Conservation (phyloP, 2,113 vertebrate genomes). For the Rhodinocichla rosea region DNA sequence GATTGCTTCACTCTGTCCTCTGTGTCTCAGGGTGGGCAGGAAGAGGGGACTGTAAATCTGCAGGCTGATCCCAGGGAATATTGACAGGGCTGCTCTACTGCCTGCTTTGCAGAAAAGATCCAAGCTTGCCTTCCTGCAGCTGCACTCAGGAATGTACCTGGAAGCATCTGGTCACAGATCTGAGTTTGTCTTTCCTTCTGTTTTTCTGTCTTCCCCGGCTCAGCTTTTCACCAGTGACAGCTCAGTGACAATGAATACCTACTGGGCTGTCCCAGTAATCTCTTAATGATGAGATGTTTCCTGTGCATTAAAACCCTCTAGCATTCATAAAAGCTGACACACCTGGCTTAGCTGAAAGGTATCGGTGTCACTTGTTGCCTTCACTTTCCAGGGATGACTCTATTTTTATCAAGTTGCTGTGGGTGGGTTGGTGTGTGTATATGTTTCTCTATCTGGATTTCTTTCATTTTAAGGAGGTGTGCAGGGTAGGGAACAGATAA, state of each 20-base stretch:
- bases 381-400: slow-evolving; percentile 56
- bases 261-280: slow-evolving; percentile 58
- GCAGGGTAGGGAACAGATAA: not conserved
- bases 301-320: slow-evolving; percentile 52
- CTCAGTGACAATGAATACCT: slow-evolving; percentile 71
- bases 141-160: slow-evolving; percentile 64
- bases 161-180: slow-evolving; percentile 34
- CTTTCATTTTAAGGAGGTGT: not conserved
- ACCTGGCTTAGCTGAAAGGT: slow-evolving; percentile 45
- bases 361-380: not conserved
- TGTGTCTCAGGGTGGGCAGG: not conserved
- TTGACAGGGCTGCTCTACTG: not conserved
- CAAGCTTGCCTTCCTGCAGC: slow-evolving; percentile 45
- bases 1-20: not conserved
- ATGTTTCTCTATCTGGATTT: not conserved
- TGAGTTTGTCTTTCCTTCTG: slow-evolving; percentile 40
- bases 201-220: not conserved
- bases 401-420: slow-evolving; percentile 14
- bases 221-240: slow-evolving; percentile 70
- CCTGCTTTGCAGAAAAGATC: not conserved
- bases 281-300: slow-evolving; percentile 63
- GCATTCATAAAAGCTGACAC: slow-evolving; percentile 59
- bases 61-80: not conserved
- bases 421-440: not conserved
- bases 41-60: not conserved